phyloP scores from a whole-genome alignment of 1,140 invertebrate genomes.

The Listronotus oregonensis region DNA sequence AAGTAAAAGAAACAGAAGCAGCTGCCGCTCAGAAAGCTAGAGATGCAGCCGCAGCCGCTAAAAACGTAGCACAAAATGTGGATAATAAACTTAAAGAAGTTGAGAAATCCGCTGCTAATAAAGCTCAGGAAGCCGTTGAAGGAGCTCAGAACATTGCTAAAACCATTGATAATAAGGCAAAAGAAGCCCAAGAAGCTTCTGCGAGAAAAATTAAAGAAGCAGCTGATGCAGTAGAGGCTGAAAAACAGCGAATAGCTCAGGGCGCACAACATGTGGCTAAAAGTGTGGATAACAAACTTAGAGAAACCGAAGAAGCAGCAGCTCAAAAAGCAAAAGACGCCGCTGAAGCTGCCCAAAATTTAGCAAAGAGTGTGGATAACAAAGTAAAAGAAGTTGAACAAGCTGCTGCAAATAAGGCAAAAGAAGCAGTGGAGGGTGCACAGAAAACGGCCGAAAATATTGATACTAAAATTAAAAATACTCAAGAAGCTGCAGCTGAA shows the following conservation, averaged over 20 bases:
- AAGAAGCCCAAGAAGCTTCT: slow-evolving; percentile 18
- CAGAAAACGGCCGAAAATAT: slow-evolving; percentile 8
- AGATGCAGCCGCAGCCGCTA: slow-evolving; percentile 29
- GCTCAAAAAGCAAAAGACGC: slow-evolving; percentile 14
- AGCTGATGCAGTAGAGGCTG: slow-evolving; percentile 18
- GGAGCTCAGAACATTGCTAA: slow-evolving; percentile 22
- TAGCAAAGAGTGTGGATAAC: slow-evolving; percentile 25
- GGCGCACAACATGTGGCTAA: slow-evolving; percentile 15
- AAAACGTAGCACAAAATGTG: slow-evolving; percentile 28
- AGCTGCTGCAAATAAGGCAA: slow-evolving; percentile 12
- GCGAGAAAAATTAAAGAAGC: slow-evolving; percentile 15
- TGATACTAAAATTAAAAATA: slow-evolving; percentile 33
- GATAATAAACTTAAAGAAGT: slow-evolving; percentile 31
- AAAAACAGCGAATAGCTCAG: slow-evolving; percentile 15
- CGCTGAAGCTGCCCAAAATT: slow-evolving; percentile 17
- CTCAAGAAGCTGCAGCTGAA: slow-evolving; percentile 18
- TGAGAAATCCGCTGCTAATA: slow-evolving; percentile 18
- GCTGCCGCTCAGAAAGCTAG: slow-evolving; percentile 33
- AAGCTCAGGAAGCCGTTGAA: slow-evolving; percentile 12
- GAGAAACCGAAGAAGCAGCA: slow-evolving; percentile 28
- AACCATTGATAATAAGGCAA: slow-evolving; percentile 24
- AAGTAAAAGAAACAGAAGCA: slow-evolving; percentile 28
- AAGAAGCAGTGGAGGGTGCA: not conserved
- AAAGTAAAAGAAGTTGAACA: slow-evolving; percentile 23
- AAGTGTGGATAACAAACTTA: slow-evolving; percentile 35